Evolutionary conservation across 2,797 vertebrate genomes (phyloP).

Genomic region (Mastacembelus armatus): DNA sequence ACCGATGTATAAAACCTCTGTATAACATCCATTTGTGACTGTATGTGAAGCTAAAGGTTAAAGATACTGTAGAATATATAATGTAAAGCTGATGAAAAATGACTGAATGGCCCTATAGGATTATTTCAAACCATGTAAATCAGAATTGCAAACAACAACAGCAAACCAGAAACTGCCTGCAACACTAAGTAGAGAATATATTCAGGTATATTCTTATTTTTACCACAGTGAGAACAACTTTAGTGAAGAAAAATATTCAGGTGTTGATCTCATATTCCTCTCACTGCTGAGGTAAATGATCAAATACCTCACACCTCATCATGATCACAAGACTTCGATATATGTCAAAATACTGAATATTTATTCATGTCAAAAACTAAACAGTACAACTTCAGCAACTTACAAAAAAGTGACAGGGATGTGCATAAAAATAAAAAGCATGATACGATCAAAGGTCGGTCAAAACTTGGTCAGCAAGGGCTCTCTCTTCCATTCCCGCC

Average conservation of each 20-base stretch:
- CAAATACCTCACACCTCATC: not conserved
- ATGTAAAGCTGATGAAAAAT: no score
- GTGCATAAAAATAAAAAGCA: not conserved
- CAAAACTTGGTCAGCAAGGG: not conserved
- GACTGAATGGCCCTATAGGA: no score
- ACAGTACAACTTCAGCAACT: slow-evolving; percentile 4
- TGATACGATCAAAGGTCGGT: not conserved
- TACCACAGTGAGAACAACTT: not conserved
- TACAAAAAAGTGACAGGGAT: not conserved
- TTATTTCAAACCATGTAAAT: not conserved
- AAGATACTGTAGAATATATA: no score
- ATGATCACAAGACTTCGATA: slow-evolving; percentile 10
- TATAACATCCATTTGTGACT: no score
- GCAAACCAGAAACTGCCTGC: not conserved
- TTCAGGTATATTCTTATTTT: no score
- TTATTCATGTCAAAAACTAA: slow-evolving; percentile 23
- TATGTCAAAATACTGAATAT: slow-evolving; percentile 17
- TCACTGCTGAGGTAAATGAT: not conserved
- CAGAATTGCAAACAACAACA: not conserved
- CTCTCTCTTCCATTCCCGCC: not conserved
- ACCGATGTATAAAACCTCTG: no score
- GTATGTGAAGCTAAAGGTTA: no score
- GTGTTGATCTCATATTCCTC: not conserved
- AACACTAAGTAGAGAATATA: no score
- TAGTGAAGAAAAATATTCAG: not conserved